These are phyloP conservation scores for Trididemnum clinides DNA, from an alignment of 23 tunicate species.

Conservation along the genomic window DNA sequence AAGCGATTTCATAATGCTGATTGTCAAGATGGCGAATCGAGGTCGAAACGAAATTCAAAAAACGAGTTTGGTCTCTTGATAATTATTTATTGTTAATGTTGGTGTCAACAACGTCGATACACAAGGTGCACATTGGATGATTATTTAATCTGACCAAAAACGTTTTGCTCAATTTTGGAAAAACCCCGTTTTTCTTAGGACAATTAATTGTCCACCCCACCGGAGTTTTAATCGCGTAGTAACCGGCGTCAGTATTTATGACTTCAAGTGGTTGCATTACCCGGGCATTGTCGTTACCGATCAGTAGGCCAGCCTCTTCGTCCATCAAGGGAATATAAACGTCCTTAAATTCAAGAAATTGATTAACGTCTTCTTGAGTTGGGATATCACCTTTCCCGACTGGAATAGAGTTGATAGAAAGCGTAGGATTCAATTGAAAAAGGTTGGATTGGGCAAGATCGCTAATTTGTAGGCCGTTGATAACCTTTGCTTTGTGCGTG, in stretches of 20 bases:
- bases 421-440: background rate
- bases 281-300: slow-evolving; percentile 14
- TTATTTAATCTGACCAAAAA: slow-evolving; percentile 14
- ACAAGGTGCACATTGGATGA: slow-evolving; percentile 20
- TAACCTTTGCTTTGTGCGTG: slow-evolving; percentile 3
- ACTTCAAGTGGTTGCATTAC: slow-evolving; percentile 30
- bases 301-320: slow-evolving; percentile 26
- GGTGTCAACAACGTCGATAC: background rate
- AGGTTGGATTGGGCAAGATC: slow-evolving; percentile 6
- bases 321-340: background rate
- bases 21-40: slow-evolving; percentile 33
- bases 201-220: slow-evolving; percentile 49
- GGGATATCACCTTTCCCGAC: slow-evolving; percentile 12
- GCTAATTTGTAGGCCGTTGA: background rate
- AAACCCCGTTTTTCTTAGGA: slow-evolving; percentile 16
- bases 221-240: slow-evolving; percentile 41
- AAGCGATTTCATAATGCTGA: slow-evolving; percentile 43
- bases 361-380: slow-evolving; percentile 18
- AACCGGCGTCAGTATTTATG: slow-evolving; percentile 1
- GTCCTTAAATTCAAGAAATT: slow-evolving; percentile 25
- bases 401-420: slow-evolving; percentile 10
- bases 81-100: background rate
- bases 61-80: slow-evolving; percentile 30
- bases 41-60: slow-evolving; percentile 18
- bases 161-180: background rate